Percentiles rank a stretch among this genome's conserved stretches.
Conservation (phyloP, 2,888 invertebrate genomes). For the Argyra leucocephala region DNA sequence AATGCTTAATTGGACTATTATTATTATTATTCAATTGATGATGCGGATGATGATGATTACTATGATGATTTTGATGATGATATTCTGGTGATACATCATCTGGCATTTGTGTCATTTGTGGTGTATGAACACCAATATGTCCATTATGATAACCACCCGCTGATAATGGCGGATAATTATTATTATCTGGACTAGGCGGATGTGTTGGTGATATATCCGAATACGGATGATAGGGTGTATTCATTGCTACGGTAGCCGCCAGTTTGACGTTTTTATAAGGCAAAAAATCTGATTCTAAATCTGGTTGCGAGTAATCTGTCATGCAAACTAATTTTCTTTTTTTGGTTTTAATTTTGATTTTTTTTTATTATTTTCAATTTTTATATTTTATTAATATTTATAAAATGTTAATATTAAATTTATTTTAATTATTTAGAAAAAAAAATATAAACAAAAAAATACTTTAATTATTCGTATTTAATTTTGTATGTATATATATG, state of each 20-base stretch:
- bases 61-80: slow-evolving; percentile 29
- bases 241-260: slow-evolving; percentile 81
- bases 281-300: slow-evolving; percentile 27
- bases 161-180: slow-evolving; percentile 51
- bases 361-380: neutral
- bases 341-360: neutral
- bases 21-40: slow-evolving; percentile 38
- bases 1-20: slow-evolving; percentile 56
- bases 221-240: slow-evolving; percentile 82
- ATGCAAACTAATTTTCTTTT: slow-evolving; percentile 16
- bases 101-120: slow-evolving; percentile 36
- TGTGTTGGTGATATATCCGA: slow-evolving; percentile 70
- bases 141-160: slow-evolving; percentile 45
- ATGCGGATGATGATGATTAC: slow-evolving; percentile 27
- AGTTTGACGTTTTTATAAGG: slow-evolving; percentile 56
- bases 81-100: slow-evolving; percentile 37
- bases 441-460: no score
- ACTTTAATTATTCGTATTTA: no score
- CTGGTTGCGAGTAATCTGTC: slow-evolving; percentile 23
- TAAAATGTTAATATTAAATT: neutral
- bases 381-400: neutral
- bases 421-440: neutral
- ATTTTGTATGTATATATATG: no score
- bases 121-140: slow-evolving; percentile 37
- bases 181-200: slow-evolving; percentile 65